Base-by-base conservation (phyloP, 2,888 invertebrate species). In the Dioctria linearis region DNA sequence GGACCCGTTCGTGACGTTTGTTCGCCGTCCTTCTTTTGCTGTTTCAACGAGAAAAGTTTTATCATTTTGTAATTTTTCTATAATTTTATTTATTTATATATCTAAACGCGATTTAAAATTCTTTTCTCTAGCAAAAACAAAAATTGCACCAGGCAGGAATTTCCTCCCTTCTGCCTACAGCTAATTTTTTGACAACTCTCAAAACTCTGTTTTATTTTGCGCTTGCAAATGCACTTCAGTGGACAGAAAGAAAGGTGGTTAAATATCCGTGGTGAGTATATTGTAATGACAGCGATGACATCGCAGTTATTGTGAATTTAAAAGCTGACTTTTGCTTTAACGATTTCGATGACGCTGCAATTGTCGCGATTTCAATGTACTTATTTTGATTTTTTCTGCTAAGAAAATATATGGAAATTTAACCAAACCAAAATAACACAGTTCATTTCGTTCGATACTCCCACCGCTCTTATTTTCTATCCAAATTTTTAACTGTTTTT, bases 11-110 rank as follows among this genome's bases (percentile, higher is more conserved):
- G 92, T 85, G 95, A 94, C 83, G 92, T 93, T 85, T 95, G 93
- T 90, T 96, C 96, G 87, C 96, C 98, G 92, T 98, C 98, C 92
- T 98, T 98, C 91, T 98, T 97, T 91, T 98, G 97, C 92, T 98
- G 97, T 91, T 98, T 98, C 88, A 98, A 91, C 85, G 98, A 97
- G 92, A 98, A 98, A 90, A 98, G 92, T 93, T 98, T 98, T 90
- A 98, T 98, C 98, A 98, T 98, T 85, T 86, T 86, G 67, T 63
- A 49, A 11, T 46, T 76, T 76, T 61, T 43, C 61, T 49, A 76
- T 4, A 63, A 46, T 39, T 76, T 75, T 57, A 54, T 39, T 37
- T 59, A 49, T 40, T 6, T 59, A 49, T 75, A 8, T 75, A 75
- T 75, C 59, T 42, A 75, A 75, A 59, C 13, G 11, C 40, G 42